phyloP scores from a whole-genome alignment of 2,888 invertebrate genomes.

The Oxyteleia sp. region DNA sequence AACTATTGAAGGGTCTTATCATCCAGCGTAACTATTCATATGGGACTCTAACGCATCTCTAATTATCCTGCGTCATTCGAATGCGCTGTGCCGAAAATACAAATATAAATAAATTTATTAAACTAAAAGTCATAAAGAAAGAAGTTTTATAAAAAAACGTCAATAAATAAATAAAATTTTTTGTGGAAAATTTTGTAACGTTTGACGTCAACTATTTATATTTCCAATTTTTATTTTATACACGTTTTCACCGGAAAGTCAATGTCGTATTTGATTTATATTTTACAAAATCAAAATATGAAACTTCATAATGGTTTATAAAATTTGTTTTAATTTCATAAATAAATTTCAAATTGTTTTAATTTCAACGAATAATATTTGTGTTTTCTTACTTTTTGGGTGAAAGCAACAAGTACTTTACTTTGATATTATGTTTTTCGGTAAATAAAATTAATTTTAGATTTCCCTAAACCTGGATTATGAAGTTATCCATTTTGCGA shows the following conservation, averaged over 20 bases:
- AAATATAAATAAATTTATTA: slow-evolving; percentile 26
- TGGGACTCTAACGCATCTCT: slow-evolving; percentile 37
- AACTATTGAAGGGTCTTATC: slow-evolving; percentile 35
- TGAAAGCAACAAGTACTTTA: too few species aligned
- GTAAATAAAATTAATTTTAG: slow-evolving; percentile 5
- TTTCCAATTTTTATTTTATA: slow-evolving; percentile 11
- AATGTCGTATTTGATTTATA: too few species aligned
- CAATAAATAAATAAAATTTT: slow-evolving; percentile 12
- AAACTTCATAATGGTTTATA: too few species aligned
- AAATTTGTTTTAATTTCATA: too few species aligned
- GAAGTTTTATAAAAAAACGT: background rate
- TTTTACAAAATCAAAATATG: too few species aligned
- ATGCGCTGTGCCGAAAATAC: slow-evolving; percentile 4
- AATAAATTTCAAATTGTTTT: too few species aligned
- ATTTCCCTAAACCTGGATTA: slow-evolving; percentile 11
- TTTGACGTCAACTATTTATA: background rate
- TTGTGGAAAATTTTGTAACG: background rate
- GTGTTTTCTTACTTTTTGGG: too few species aligned
- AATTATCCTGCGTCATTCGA: slow-evolving; percentile 18
- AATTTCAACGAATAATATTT: too few species aligned
- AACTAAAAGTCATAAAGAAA: too few species aligned
- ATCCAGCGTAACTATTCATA: slow-evolving; percentile 38
- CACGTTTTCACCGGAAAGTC: too few species aligned
- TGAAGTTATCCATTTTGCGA: slow-evolving; percentile 10
- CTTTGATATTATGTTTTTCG: too few species aligned